These are phyloP conservation scores for Episyrphus balteatus DNA, from an alignment of 1,140 invertebrate genomes.

Conservation along the genomic window DNA sequence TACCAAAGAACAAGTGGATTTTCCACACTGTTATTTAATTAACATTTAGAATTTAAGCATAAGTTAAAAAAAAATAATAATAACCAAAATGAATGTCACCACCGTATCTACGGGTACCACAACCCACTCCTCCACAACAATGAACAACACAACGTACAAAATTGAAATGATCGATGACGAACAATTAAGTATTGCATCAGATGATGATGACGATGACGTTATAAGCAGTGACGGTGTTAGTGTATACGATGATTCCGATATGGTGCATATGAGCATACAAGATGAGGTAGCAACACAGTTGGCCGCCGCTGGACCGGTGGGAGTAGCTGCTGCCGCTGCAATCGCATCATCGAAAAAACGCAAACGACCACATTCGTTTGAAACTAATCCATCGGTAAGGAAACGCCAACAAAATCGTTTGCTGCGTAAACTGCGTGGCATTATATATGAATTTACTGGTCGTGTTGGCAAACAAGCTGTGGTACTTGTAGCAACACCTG, in stretches of 20 bases:
- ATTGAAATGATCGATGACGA: conserved; percentile 48
- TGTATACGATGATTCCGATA: conserved; percentile 61
- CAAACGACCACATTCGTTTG: conserved; percentile 91
- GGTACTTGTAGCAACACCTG: conserved; percentile 89
- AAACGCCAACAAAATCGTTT: conserved; percentile 93
- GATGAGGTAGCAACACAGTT: conserved; percentile 92
- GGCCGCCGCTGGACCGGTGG: conserved; percentile 90
- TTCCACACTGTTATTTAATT: no score
- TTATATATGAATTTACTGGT: conserved; percentile 94
- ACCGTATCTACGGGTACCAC: conserved; percentile 24
- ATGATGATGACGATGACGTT: conserved; percentile 71
- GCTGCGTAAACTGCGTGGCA: conserved; percentile 80
- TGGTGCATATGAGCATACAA: conserved; percentile 69
- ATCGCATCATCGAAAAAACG: conserved; percentile 93
- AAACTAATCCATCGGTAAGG: conserved; percentile 93
- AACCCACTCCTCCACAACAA: not conserved
- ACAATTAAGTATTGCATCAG: conserved; percentile 53
- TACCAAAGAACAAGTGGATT: no score
- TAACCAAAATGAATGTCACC: conserved; percentile 28
- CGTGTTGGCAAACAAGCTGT: conserved; percentile 96
- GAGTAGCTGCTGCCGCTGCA: conserved; percentile 91
- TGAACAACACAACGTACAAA: conserved; percentile 23
- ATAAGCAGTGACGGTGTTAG: conserved; percentile 58
- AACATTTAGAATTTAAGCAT: no score
- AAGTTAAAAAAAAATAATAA: conserved; percentile 1